phyloP scores from a whole-genome alignment of 2,888 invertebrate genomes.

The Phasia obesa region DNA sequence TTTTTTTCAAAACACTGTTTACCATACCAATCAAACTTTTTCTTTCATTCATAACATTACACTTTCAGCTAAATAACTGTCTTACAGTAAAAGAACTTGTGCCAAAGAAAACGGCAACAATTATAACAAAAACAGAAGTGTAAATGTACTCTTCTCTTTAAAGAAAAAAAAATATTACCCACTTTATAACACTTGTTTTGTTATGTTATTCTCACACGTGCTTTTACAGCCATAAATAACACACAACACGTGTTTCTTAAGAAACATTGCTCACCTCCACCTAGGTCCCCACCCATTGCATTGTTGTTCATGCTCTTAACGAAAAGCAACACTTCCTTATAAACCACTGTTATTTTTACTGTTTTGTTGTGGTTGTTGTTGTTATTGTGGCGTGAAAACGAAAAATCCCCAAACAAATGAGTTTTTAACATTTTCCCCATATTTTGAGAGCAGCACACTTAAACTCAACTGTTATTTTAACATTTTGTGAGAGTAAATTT shows the following conservation, averaged over 20 bases:
- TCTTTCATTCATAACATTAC: no score
- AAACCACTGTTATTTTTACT: background rate
- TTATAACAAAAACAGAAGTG: background rate
- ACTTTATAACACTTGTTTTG: background rate
- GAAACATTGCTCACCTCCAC: background rate
- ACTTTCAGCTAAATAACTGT: background rate
- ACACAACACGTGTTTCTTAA: constrained; percentile 24
- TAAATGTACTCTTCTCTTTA: background rate
- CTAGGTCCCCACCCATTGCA: background rate
- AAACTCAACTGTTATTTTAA: constrained; percentile 41
- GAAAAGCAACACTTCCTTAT: background rate
- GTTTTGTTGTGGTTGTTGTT: background rate
- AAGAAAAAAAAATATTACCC: background rate
- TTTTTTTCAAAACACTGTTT: no score
- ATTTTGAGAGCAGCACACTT: background rate
- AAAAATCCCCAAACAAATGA: constrained; percentile 63
- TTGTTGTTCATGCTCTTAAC: background rate
- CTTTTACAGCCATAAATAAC: background rate
- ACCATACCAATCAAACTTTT: no score
- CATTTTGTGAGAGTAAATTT: constrained; percentile 47
- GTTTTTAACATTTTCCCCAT: constrained; percentile 41
- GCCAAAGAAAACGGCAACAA: background rate
- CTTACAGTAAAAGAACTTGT: background rate
- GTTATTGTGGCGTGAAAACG: background rate
- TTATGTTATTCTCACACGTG: constrained; percentile 26